A percentile compares a stretch with the other conserved stretches of the same genome.
Evolutionary conservation across 2,113 vertebrate genomes (phyloP).

Genomic region (Loxodonta africana): DNA sequence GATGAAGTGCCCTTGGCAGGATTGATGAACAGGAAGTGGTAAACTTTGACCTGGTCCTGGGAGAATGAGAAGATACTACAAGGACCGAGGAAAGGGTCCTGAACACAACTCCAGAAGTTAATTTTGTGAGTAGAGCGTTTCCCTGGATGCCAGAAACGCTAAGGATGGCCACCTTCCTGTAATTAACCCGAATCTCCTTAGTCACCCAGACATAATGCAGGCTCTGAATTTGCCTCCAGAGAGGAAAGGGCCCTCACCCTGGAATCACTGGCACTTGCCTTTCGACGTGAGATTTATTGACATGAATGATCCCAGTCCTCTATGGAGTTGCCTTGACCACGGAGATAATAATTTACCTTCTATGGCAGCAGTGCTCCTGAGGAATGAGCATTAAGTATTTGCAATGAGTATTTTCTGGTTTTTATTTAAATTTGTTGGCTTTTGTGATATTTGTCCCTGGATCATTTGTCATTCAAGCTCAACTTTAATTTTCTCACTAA

Average conservation of each 20-base stretch:
- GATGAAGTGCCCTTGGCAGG: neutral
- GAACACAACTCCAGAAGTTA: neutral
- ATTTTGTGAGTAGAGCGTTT: neutral
- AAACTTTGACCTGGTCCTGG: neutral
- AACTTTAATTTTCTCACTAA: neutral
- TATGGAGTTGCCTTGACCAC: neutral
- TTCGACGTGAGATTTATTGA: neutral
- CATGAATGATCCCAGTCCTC: neutral
- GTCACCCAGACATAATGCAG: neutral
- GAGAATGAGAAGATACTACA: neutral
- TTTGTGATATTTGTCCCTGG: neutral
- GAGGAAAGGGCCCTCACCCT: neutral
- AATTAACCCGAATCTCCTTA: neutral
- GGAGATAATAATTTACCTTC: slow-evolving; percentile 2
- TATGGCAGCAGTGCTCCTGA: neutral
- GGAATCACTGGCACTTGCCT: neutral
- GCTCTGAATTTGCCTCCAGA: neutral
- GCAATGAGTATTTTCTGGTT: neutral
- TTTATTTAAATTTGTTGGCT: slow-evolving; percentile 15
- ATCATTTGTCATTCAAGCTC: neutral
- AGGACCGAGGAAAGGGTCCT: neutral
- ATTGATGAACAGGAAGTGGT: neutral
- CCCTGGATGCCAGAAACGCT: neutral
- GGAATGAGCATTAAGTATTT: neutral
- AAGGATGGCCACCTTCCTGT: too few species aligned